A percentile compares a stretch with the other conserved stretches of the same genome.
Conservation (phyloP, 2,113 vertebrate genomes). For the Corythornis madagascariensis region DNA sequence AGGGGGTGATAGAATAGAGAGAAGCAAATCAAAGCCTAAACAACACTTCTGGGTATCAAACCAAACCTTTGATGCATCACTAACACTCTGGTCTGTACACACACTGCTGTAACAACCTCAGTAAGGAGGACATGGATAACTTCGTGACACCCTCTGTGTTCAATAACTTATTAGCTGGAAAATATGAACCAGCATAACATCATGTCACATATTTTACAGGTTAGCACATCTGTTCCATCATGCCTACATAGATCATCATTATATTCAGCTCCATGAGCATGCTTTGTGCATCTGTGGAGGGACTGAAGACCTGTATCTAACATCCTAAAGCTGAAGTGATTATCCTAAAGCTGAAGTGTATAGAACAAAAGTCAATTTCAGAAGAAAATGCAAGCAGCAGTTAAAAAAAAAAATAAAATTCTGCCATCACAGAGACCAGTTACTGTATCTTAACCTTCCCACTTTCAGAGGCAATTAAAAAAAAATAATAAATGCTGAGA, state of each 20-base stretch:
- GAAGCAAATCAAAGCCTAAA: slow-evolving; percentile 40
- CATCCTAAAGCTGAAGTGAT: neutral
- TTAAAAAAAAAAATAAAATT: slow-evolving; percentile 17
- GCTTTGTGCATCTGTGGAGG: neutral
- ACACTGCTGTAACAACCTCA: neutral
- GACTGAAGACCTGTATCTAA: neutral
- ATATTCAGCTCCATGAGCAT: neutral
- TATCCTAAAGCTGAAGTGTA: slow-evolving; percentile 15
- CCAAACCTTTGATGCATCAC: neutral
- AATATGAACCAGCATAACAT: neutral
- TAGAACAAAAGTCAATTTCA: neutral
- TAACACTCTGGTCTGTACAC: neutral
- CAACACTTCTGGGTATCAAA: neutral
- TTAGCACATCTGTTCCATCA: neutral
- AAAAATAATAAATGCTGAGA: slow-evolving; percentile 38
- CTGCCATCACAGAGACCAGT: neutral
- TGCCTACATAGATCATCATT: neutral
- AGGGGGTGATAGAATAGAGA: neutral
- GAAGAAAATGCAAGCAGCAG: neutral
- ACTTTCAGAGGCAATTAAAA: neutral
- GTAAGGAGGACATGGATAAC: slow-evolving; percentile 20
- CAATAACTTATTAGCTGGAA: neutral
- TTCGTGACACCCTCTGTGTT: slow-evolving; percentile 22
- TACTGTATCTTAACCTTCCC: slow-evolving; percentile 22
- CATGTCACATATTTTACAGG: slow-evolving; percentile 19